A percentile compares a stretch with the other conserved stretches of the same genome.
These are phyloP conservation scores for Turritopsis dohrnii DNA, from an alignment of 30 jellyfish, hydroid and myxozoan genomes.

Conservation along the genomic window DNA sequence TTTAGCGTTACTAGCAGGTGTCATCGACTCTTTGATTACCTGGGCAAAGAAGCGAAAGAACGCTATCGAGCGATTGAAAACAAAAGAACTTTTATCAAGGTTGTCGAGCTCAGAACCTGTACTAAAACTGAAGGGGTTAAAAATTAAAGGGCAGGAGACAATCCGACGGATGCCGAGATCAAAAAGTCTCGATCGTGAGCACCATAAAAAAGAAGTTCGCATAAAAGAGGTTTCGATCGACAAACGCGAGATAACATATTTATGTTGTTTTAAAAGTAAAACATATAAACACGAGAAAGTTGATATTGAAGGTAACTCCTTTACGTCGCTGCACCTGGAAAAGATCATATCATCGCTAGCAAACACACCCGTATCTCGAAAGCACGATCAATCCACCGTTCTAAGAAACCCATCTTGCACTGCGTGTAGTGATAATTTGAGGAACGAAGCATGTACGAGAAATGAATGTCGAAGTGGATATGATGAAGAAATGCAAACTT, in stretches of 20 bases:
- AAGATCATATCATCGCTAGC: background rate
- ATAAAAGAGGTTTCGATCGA: background rate
- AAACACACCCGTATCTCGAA: background rate
- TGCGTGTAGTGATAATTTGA: background rate
- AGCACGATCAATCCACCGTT: background rate
- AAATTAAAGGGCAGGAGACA: background rate
- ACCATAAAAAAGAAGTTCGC: background rate
- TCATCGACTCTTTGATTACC: background rate
- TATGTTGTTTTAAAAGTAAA: background rate
- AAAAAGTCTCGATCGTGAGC: background rate
- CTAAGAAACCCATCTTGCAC: background rate
- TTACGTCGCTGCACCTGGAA: background rate
- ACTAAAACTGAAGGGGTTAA: background rate
- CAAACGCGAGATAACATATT: background rate
- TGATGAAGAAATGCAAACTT: background rate
- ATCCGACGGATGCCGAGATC: background rate
- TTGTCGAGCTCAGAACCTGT: background rate
- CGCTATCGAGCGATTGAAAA: background rate
- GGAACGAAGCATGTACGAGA: background rate
- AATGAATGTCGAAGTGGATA: background rate
- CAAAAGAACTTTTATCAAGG: background rate
- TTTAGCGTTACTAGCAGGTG: background rate
- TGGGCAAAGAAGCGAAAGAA: background rate
- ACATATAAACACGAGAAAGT: background rate
- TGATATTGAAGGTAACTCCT: background rate